phyloP scores from a whole-genome alignment of 53 echinoderm and acorn worm species.

The Echinarachnius parma region DNA sequence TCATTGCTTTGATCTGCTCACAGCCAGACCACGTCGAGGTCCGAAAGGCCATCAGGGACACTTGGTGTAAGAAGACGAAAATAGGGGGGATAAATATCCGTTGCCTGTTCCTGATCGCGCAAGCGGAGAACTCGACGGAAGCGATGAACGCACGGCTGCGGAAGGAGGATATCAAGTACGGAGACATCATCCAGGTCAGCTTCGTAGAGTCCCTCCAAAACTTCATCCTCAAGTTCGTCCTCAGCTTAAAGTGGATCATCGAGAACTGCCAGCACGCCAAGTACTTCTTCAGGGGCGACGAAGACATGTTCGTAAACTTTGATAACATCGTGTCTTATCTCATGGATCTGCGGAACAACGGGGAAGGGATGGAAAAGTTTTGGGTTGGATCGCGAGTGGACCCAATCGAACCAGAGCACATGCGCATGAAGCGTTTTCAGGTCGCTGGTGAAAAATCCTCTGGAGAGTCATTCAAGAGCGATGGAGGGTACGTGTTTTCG shows the following conservation, averaged over 20 bases:
- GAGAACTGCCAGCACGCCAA: constrained; percentile 57
- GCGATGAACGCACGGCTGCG: constrained; percentile 1
- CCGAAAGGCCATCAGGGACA: constrained; percentile 56
- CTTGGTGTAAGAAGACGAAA: constrained; percentile 32
- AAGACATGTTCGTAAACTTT: constrained; percentile 66
- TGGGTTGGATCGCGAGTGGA: constrained; percentile 21
- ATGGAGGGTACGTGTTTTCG: constrained; percentile 4
- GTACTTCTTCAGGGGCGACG: constrained; percentile 69
- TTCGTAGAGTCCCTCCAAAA: constrained; percentile 60
- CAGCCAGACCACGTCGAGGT: constrained; percentile 11
- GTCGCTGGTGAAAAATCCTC: background rate
- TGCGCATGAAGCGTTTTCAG: constrained; percentile 3
- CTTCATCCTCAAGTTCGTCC: constrained; percentile 61
- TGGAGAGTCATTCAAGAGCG: background rate
- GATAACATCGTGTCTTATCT: constrained; percentile 47
- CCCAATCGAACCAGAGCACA: constrained; percentile 6
- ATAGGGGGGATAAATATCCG: constrained; percentile 14
- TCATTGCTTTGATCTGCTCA: constrained; percentile 54
- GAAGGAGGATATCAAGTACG: constrained; percentile 42
- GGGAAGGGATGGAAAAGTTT: constrained; percentile 3
- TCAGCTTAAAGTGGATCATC: constrained; percentile 61
- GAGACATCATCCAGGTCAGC: constrained; percentile 64
- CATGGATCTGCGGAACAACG: background rate
- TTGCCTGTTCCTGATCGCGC: constrained; percentile 40
- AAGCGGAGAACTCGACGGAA: background rate